These are phyloP conservation scores for Hipposideros armiger DNA, from an alignment of 2,113 vertebrate species.

Conservation along the genomic window DNA sequence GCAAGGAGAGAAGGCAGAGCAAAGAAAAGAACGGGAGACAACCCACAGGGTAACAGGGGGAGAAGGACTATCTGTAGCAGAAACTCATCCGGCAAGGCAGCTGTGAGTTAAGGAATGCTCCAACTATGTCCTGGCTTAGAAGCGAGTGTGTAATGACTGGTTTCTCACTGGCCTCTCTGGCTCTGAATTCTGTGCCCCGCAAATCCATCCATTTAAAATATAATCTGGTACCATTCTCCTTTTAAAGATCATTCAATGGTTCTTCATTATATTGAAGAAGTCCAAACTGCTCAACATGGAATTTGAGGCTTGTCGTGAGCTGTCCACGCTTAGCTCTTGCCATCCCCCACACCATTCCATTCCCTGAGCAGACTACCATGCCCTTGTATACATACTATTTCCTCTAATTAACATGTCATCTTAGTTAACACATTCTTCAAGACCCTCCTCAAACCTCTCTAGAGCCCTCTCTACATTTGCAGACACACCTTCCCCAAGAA, in stretches of 20 bases:
- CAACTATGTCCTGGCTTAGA: neutral
- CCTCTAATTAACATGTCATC: neutral
- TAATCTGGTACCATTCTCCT: neutral
- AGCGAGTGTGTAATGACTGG: rapidly evolving
- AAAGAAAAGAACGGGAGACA: neutral
- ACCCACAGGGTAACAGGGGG: neutral
- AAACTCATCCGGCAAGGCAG: neutral
- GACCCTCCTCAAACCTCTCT: neutral
- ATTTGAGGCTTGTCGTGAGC: neutral
- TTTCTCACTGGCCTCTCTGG: neutral
- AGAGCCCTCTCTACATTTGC: neutral
- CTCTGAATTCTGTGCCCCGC: neutral
- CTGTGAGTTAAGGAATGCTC: neutral
- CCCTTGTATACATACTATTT: neutral
- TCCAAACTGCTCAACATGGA: neutral
- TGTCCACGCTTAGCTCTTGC: neutral
- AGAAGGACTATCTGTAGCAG: neutral
- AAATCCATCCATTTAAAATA: neutral
- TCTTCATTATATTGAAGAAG: neutral
- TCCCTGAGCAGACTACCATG: neutral
- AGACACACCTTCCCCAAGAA: neutral
- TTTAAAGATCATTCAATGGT: neutral
- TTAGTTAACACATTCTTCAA: neutral
- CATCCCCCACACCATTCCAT: neutral
- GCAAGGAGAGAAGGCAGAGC: neutral